Evolutionary conservation across 2,797 vertebrate genomes (phyloP), one percentile per base, ranked within the genome.

Genomic region (Hybognathus amarus): DNA sequence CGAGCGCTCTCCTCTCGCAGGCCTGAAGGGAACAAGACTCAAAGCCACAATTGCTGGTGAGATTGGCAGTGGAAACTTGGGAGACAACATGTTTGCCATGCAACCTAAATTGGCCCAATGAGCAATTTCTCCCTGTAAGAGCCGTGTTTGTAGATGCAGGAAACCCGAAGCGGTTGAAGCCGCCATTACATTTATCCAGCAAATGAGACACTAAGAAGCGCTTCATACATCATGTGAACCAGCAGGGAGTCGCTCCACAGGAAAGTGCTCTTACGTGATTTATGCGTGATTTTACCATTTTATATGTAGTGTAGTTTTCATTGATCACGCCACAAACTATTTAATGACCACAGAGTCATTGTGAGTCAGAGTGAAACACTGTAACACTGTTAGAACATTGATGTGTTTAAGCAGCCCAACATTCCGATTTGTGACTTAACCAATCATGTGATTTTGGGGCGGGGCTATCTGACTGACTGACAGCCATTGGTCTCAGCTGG

Each of bases 41-140:
- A 61, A 88, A 87, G 63, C 83, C 81, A 80, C 85, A 85, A 80
- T 88, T 88, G 79, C 73, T 70, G 71, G 42, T 66, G 73, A 85
- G 87, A 88, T 83, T 84, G 85, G 74, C 78, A 47, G 64, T 13
- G 69, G 79, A 81, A 63, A 47, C 76, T 70, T 47, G 56, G 86
- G 81, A 86, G 64, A 56, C 47, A 42, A 30, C 18, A 22, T 78
- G 52, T 85, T 71, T 79, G 76, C 80, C 42, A 71, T 83, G 83
- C 66, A 52, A n/a, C 42, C 70, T 77, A 84, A 86, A 88, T 84
- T 86, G 78, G 76, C 56, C 85, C 73, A 77, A 75, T 85, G 85
- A 86, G 83, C 80, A 69, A 82, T 82, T 86, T 80, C 70, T 79
- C 80, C 54, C 52, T 69, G 66, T 87, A 68, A 67, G 64, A 75